Conservation (phyloP, 2,797 vertebrate species). For the Danio choprae region DNA sequence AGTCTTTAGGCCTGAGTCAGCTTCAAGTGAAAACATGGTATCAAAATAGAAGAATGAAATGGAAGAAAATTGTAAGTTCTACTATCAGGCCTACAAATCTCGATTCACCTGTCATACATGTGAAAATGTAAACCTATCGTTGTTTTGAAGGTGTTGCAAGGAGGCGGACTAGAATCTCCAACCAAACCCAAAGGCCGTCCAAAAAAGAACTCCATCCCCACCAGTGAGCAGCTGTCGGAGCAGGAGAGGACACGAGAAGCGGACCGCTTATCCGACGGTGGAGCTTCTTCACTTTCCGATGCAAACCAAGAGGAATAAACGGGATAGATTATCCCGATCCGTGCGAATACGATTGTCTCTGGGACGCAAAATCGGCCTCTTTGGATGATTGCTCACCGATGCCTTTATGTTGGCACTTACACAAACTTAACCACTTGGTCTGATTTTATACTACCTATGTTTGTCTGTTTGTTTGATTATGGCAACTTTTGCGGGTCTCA, state of each 20-base stretch:
- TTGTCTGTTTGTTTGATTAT: constrained; percentile 52
- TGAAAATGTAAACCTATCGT: not conserved
- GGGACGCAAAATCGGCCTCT: constrained; percentile 27
- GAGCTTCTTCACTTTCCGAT: constrained; percentile 78
- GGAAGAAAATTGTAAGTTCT: constrained; percentile 98
- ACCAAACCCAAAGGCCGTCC: constrained; percentile 98
- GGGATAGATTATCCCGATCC: constrained; percentile 2
- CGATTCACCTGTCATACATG: not conserved
- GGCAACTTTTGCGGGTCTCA: constrained; percentile 46
- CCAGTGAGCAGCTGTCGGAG: constrained; percentile 93
- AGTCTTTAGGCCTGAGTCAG: constrained; percentile 97
- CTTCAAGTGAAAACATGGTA: constrained; percentile 99
- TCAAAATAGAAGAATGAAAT: constrained; percentile 98
- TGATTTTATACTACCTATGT: constrained; percentile 50
- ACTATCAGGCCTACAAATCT: not conserved
- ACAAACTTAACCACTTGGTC: constrained; percentile 56
- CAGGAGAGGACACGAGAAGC: constrained; percentile 86
- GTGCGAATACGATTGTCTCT: constrained; percentile 29
- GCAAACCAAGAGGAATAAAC: constrained; percentile 86
- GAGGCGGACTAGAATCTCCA: constrained; percentile 94
- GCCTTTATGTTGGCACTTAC: constrained; percentile 57
- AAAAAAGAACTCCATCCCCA: constrained; percentile 98
- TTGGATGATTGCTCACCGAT: constrained; percentile 53
- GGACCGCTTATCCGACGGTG: constrained; percentile 80
- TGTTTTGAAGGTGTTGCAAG: constrained; percentile 88